A percentile compares a stretch with the other conserved stretches of the same genome.
Evolutionary conservation across 2,888 invertebrate species (phyloP).

Genomic region (Dendrolimus houi): DNA sequence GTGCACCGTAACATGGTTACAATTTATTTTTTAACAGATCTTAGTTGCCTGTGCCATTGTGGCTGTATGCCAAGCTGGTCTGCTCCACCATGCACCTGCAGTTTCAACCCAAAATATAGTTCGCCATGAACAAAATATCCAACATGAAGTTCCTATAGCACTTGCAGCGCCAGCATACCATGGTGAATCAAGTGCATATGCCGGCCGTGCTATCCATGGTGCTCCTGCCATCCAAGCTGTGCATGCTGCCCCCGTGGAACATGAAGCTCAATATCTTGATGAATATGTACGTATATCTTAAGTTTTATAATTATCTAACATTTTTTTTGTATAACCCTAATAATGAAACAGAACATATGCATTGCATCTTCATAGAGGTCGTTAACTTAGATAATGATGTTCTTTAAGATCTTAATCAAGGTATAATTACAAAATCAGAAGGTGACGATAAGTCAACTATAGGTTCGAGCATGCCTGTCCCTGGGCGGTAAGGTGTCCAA

Average conservation of each 20-base stretch:
- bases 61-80: constrained; percentile 56
- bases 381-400: too few species aligned
- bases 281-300: constrained; percentile 50
- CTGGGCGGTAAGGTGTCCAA: too few species aligned
- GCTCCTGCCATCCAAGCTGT: constrained; percentile 17
- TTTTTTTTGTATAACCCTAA: too few species aligned
- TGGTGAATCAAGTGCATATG: constrained; percentile 1
- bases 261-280: constrained; percentile 60
- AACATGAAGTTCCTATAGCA: constrained; percentile 40
- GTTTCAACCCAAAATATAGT: constrained; percentile 68
- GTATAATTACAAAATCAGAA: too few species aligned
- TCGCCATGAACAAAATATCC: constrained; percentile 50
- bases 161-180: not conserved
- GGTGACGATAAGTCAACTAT: too few species aligned
- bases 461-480: too few species aligned
- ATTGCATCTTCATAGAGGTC: too few species aligned
- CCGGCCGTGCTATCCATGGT: constrained; percentile 10
- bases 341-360: too few species aligned
- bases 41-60: constrained; percentile 47
- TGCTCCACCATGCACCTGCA: constrained; percentile 60
- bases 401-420: too few species aligned
- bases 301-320: too few species aligned
- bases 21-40: constrained; percentile 30
- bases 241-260: constrained; percentile 22
- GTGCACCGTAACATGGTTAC: too few species aligned